phyloP scores from a whole-genome alignment of 2,888 invertebrate genomes.

The Brenthis daphne region DNA sequence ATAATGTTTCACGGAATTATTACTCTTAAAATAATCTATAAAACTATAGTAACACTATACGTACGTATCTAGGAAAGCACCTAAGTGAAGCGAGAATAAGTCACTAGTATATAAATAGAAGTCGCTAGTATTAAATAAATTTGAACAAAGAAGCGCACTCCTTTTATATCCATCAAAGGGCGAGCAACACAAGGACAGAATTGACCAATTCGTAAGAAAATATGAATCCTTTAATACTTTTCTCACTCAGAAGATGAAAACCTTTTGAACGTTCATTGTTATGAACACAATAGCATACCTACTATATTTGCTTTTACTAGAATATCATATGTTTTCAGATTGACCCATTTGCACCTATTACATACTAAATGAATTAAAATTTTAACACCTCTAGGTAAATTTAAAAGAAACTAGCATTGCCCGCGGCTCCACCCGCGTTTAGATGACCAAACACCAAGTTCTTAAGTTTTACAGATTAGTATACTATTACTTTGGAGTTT shows the following conservation, averaged over 20 bases:
- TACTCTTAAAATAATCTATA: too few species aligned
- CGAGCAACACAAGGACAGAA: slow-evolving; percentile 57
- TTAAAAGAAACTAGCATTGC: too few species aligned
- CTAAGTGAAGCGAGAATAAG: too few species aligned
- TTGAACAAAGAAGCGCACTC: slow-evolving; percentile 56
- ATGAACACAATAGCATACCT: slow-evolving; percentile 23
- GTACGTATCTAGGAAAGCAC: too few species aligned
- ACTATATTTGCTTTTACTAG: slow-evolving; percentile 21
- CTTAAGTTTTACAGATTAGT: too few species aligned
- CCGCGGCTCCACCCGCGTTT: too few species aligned
- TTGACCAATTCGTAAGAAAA: slow-evolving; percentile 60
- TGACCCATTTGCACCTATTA: slow-evolving; percentile 12
- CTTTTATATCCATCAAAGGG: slow-evolving; percentile 60
- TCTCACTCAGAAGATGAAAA: slow-evolving; percentile 39
- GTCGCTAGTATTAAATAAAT: slow-evolving; percentile 46
- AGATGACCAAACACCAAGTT: too few species aligned
- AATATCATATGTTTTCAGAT: slow-evolving; percentile 10
- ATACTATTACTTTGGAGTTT: too few species aligned
- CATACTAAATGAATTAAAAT: slow-evolving; percentile 22
- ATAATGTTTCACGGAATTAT: too few species aligned
- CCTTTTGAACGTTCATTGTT: slow-evolving; percentile 38
- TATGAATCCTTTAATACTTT: slow-evolving; percentile 53
- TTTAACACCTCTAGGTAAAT: slow-evolving; percentile 4
- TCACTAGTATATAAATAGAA: too few species aligned
- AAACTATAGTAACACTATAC: too few species aligned